Evolutionary conservation across 2,113 vertebrate species (phyloP), one percentile per base, ranked within the genome.

Genomic region (Etheostoma spectabile): DNA sequence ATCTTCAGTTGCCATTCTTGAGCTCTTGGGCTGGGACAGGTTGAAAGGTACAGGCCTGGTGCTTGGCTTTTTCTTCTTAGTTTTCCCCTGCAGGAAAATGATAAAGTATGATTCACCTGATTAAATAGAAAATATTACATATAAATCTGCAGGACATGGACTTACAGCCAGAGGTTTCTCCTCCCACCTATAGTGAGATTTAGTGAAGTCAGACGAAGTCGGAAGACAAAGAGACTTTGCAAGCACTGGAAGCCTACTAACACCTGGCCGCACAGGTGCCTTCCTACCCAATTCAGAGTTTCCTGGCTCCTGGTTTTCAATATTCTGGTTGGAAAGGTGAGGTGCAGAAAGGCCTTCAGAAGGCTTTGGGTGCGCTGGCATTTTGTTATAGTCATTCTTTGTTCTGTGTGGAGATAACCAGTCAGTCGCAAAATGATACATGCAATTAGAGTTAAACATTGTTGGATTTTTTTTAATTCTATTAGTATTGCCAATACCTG

Each of bases 21-120:
- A 71, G 18, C 22, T 74, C 79, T 77, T 92, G 2, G 90, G 70
- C 35, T 93, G 86, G 3, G 93, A 91, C 0, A 94, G 68, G 52
- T 90, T 95, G 84, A 96, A 96, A 60, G 93, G 94, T 27, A 93
- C 74, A 11, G 91, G 91, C 68, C 95, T 90, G 70, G 94, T 94
- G 68, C 86, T 90, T 2, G 88, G 84, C 86, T 91, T 95, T 86
- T 89, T 94, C 69, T 88, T 94, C 51, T 61, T 93, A 13, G 86
- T 72, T 90, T 95, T 95, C 16, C 89, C 89, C 95, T 96, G 60
- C 0, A 80, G 59, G 12, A 66, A 83, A 77, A 66, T 21, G 0
- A 82, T 35, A 38, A 74, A n/a, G 6, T n/a, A 57, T 35, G 2
- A 30, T 10, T 21, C 6, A 35, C 45, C 5, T 0, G 0, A 67